Percentiles rank a stretch among this genome's conserved stretches.
Evolutionary conservation across 2,113 vertebrate genomes (phyloP).

Genomic region (Myrmecophaga tridactyla): DNA sequence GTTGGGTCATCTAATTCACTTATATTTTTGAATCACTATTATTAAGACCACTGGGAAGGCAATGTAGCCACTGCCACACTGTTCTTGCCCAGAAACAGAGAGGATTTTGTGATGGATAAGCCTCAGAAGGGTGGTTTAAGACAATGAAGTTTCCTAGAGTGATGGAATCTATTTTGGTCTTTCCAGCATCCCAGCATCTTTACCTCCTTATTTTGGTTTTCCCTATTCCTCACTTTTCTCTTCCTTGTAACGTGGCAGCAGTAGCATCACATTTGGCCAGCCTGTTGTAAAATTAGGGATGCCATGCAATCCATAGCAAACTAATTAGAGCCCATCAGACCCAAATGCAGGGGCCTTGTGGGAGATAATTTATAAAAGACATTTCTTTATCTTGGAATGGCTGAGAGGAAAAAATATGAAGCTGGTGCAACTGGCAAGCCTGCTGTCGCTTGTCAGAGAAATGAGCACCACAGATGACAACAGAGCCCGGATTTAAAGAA

Average conservation of each 20-base stretch:
- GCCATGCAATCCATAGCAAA: accelerated
- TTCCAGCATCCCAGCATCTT: accelerated
- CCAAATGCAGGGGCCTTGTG: no score
- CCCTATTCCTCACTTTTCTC: background rate
- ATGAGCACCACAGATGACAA: background rate
- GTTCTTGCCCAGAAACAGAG: background rate
- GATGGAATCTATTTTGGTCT: accelerated
- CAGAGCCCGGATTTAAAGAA: background rate
- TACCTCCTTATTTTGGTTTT: background rate
- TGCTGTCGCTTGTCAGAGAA: background rate
- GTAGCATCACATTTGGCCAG: background rate
- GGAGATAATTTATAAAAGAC: background rate
- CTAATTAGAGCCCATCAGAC: background rate
- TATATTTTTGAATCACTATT: background rate
- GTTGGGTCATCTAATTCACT: background rate
- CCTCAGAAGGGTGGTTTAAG: background rate
- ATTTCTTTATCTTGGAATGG: background rate
- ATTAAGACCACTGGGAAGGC: background rate
- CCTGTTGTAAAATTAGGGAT: background rate
- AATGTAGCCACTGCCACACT: background rate
- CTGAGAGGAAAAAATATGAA: background rate
- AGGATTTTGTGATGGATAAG: background rate
- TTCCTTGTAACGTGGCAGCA: background rate
- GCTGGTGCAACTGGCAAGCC: background rate
- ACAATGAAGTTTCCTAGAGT: background rate